Evolutionary conservation across 1,140 invertebrate genomes (phyloP).

Genomic region (Lepidurus couesii): DNA sequence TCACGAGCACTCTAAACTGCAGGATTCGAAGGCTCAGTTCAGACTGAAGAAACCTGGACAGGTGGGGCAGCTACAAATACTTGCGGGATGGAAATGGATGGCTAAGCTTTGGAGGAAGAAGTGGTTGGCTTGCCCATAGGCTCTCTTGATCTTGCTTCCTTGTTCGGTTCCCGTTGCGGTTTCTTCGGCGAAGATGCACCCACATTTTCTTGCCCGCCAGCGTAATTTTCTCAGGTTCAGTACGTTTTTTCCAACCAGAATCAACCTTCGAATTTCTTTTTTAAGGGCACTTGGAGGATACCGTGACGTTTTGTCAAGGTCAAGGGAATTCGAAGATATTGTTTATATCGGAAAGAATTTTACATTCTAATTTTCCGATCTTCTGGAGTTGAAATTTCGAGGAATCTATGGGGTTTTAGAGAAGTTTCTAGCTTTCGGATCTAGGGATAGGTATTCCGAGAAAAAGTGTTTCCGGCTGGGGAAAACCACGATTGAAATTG

Average conservation of each 20-base stretch:
- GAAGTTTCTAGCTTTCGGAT: background rate
- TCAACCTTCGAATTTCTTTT: constrained; percentile 10
- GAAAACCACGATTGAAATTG: background rate
- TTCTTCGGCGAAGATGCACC: background rate
- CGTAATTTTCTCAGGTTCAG: constrained; percentile 15
- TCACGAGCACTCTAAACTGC: background rate
- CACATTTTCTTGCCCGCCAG: background rate
- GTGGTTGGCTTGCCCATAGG: background rate
- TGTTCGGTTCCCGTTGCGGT: constrained; percentile 6
- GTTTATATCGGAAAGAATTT: background rate
- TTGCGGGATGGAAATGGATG: background rate
- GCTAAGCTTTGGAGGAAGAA: background rate
- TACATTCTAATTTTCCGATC: background rate
- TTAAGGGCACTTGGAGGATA: background rate
- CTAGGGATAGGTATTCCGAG: background rate
- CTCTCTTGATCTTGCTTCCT: background rate
- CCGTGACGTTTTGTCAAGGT: background rate
- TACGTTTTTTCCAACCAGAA: background rate
- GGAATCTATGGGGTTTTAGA: background rate
- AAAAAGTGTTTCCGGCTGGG: background rate
- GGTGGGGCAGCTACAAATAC: constrained; percentile 6
- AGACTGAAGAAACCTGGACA: constrained; percentile 1
- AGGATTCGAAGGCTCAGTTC: background rate
- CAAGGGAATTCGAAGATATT: constrained; percentile 11
- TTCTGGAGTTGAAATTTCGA: background rate